Evolutionary conservation across 2,797 vertebrate species (phyloP), one percentile per base, ranked within the genome.

Genomic region (Notolabrus celidotus): DNA sequence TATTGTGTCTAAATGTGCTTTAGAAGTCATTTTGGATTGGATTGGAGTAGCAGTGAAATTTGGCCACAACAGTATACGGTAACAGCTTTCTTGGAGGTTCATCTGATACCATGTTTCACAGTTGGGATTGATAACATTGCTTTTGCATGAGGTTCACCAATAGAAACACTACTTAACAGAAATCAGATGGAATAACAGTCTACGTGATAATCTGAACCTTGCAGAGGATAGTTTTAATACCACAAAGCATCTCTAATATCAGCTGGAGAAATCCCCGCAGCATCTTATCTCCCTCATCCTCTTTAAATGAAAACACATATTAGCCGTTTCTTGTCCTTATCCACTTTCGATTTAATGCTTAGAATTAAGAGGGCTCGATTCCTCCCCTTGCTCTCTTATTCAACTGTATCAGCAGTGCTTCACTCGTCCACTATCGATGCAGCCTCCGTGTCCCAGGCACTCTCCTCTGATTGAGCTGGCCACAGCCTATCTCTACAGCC

Each of bases 351-450:
- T 50, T 67, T 29, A 71, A 73, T 47, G 27, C 31, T 53, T 58
- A 9, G 47, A 51, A 54, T 58, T 67, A 12, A 25, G 33, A 42
- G 29, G 15, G 34, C 70, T 80, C 5, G 5, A 67, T 70, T 61
- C 58, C 60, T 73, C 60, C 29, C 22, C n/a, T 57, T 20, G 41
- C 55, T 74, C 57, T 70, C 53, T 61, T 46, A 50, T 80, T 71
- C 68, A 66, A 68, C 71, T 61, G 58, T 57, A 78, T 82, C 65
- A 77, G 47, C 61, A 54, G 2, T 31, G 58, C 55, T 74, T 64
- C 60, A 46, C 22, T 77, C 65, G 43, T 63, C 46, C 54, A 17
- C 41, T 53, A 73, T 75, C 33, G 29, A 83, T 54, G 70, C 52
- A 39, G 25, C 53, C 33, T 19, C 41, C 47, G 22, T 41, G 33